Conservation (phyloP, 2,797 vertebrate genomes). For the Protonibea diacanthus region DNA sequence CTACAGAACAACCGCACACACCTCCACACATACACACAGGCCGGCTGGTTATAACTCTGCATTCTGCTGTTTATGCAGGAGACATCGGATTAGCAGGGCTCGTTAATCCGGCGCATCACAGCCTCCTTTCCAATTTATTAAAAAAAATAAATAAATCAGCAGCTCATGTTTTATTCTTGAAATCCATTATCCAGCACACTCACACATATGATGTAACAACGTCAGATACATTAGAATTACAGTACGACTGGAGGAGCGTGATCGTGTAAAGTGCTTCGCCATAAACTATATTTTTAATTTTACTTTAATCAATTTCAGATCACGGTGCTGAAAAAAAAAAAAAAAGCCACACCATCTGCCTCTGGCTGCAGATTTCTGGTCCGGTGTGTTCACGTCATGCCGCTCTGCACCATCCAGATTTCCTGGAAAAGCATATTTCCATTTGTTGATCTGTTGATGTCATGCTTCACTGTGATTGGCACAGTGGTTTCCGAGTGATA, state of each 20-base stretch:
- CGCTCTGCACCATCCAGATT: neutral
- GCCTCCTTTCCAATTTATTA: neutral
- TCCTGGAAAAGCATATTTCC: neutral
- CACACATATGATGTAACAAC: neutral
- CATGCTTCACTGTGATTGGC: slow-evolving; percentile 6
- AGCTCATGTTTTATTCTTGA: neutral
- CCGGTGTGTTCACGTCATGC: neutral
- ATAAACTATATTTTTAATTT: neutral
- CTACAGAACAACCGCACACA: neutral
- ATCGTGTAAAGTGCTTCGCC: neutral
- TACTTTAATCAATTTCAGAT: neutral
- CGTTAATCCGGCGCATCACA: neutral
- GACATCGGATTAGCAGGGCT: neutral
- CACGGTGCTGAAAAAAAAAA: neutral
- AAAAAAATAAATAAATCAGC: neutral
- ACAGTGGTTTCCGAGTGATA: slow-evolving; percentile 10
- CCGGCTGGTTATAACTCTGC: neutral
- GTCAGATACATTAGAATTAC: neutral
- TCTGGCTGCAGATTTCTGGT: neutral
- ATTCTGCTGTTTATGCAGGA: neutral
- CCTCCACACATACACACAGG: neutral
- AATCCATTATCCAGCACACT: neutral
- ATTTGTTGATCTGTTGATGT: slow-evolving; percentile 1
- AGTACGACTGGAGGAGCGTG: neutral
- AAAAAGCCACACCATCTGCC: neutral